phyloP scores from a whole-genome alignment of 2,797 vertebrate species.

The Enteromius mattozi region DNA sequence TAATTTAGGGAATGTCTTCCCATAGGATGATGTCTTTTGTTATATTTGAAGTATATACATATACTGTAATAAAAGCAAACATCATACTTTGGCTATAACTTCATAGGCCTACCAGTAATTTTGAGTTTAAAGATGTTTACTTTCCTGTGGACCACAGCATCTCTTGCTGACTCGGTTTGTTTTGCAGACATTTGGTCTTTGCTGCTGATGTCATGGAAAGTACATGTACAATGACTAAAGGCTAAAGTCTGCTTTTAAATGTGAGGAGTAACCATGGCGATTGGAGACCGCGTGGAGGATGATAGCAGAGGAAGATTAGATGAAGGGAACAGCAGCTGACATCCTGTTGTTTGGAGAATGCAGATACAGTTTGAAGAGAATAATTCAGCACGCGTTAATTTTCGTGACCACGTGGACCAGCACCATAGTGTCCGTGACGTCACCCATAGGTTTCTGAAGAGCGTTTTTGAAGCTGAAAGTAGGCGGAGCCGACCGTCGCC shows the following conservation, averaged over 20 bases:
- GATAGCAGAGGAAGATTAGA: conserved; percentile 30
- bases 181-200: conserved; percentile 32
- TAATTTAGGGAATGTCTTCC: neutral
- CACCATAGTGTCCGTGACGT: no score
- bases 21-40: neutral
- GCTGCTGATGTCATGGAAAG: conserved; percentile 54
- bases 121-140: conserved; percentile 36
- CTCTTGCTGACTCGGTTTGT: conserved; percentile 31
- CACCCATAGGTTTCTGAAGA: no score
- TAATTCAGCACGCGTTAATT: neutral
- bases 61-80: neutral
- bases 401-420: no score
- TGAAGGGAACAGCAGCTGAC: conserved; percentile 8
- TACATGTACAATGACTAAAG: conserved; percentile 10
- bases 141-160: conserved; percentile 4
- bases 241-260: conserved; percentile 61
- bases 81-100: neutral
- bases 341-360: conserved; percentile 14
- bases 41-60: neutral
- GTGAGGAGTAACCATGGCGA: conserved; percentile 63
- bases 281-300: conserved; percentile 31
- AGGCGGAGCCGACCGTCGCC: no score
- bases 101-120: conserved; percentile 1
- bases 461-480: no score
- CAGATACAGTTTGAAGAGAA: neutral